phyloP scores from a whole-genome alignment of 2,113 vertebrate genomes.

The Calidris pugnax region DNA sequence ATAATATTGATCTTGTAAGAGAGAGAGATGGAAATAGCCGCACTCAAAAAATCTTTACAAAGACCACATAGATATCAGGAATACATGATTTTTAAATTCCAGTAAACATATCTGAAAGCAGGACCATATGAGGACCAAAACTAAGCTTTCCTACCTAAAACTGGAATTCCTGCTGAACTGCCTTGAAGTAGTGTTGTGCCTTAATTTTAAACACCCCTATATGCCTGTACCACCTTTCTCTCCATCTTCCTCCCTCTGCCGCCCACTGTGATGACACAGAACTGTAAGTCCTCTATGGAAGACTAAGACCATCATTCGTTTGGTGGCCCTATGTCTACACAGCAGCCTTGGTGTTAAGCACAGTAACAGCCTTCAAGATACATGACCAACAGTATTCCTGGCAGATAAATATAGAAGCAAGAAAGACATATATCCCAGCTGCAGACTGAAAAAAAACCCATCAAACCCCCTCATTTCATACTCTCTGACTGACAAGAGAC shows the following conservation, averaged over 20 bases:
- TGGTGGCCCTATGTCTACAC: not conserved
- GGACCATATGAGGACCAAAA: not conserved
- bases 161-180: not conserved
- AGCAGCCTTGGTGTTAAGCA: not conserved
- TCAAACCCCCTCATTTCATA: not conserved
- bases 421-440: not conserved
- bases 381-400: not conserved
- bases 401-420: not conserved
- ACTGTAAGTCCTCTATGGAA: not conserved
- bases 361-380: not conserved
- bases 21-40: not conserved
- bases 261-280: not conserved
- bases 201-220: not conserved
- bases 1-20: accelerated
- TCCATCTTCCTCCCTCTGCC: not conserved
- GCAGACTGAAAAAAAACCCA: not conserved
- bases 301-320: not conserved
- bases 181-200: not conserved
- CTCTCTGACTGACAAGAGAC: not conserved
- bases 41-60: not conserved
- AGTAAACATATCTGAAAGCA: not conserved
- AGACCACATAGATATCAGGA: not conserved
- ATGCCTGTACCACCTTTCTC: not conserved
- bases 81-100: not conserved
- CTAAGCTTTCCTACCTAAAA: not conserved